Evolutionary conservation across 2,888 invertebrate genomes (phyloP).

Genomic region (Drosophila testacea): DNA sequence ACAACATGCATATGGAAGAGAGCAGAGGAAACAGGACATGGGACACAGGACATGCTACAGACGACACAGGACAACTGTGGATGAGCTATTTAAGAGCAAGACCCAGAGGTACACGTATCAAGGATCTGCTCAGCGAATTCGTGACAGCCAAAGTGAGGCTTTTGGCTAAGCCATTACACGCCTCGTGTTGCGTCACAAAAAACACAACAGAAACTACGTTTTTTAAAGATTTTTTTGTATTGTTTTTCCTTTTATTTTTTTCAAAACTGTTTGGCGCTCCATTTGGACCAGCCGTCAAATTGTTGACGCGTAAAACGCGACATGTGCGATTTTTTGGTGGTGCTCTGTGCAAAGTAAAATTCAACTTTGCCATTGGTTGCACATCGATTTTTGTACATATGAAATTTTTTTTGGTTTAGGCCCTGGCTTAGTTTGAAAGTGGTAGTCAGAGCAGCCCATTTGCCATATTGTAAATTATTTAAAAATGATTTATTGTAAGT

Average conservation of each 20-base stretch:
- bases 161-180: conserved; percentile 67
- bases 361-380: conserved; percentile 39
- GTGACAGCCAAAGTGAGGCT: conserved; percentile 71
- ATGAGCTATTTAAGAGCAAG: conserved; percentile 52
- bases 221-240: too few species aligned
- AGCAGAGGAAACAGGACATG: conserved; percentile 2
- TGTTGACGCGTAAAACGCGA: conserved; percentile 62
- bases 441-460: conserved; percentile 13
- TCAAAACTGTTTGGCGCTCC: conserved; percentile 36
- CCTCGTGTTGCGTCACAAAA: conserved; percentile 28
- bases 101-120: conserved; percentile 59
- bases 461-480: conserved; percentile 72
- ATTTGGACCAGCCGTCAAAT: conserved; percentile 57
- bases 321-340: conserved; percentile 43
- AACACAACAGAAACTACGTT: conserved; percentile 2
- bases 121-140: conserved; percentile 64
- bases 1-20: conserved; percentile 44
- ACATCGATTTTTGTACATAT: conserved; percentile 42
- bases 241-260: conserved; percentile 4
- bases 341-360: conserved; percentile 15
- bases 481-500: conserved; percentile 78
- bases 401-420: neutral
- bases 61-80: neutral
- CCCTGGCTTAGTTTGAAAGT: neutral
- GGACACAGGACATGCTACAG: neutral